These are phyloP conservation scores for Cephus spinipes DNA, from an alignment of 2,888 invertebrate species.

Conservation along the genomic window DNA sequence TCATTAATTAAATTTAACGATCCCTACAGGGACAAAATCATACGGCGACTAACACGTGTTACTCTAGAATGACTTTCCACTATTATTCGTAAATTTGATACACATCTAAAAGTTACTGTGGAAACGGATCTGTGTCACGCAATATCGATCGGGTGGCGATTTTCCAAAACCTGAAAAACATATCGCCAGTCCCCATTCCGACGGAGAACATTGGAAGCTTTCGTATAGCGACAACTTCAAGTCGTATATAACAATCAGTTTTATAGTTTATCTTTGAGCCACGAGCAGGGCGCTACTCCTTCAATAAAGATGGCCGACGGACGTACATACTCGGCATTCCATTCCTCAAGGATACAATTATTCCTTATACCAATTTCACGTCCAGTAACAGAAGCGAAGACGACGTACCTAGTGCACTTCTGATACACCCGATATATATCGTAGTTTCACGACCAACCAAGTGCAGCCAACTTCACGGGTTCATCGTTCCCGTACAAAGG, in stretches of 20 bases:
- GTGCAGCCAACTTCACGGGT: neutral
- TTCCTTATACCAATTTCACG: neutral
- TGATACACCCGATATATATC: neutral
- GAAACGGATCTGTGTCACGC: neutral
- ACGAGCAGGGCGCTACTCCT: neutral
- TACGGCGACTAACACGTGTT: neutral
- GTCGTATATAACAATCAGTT: neutral
- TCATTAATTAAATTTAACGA: neutral
- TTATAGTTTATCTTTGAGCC: neutral
- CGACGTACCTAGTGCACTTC: neutral
- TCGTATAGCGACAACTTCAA: neutral
- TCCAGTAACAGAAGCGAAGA: neutral
- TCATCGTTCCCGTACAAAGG: neutral
- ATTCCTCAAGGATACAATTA: neutral
- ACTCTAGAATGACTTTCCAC: neutral
- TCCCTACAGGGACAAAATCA: neutral
- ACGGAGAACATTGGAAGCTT: neutral
- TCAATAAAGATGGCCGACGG: neutral
- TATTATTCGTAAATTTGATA: neutral
- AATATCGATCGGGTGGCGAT: neutral
- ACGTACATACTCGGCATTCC: neutral
- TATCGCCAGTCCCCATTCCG: neutral
- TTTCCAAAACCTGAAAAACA: neutral
- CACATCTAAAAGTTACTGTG: neutral
- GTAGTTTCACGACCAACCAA: neutral